Percentiles rank a stretch among this genome's conserved stretches.
Evolutionary conservation across 2,797 vertebrate species (phyloP).

Genomic region (Enteromius argenteus): DNA sequence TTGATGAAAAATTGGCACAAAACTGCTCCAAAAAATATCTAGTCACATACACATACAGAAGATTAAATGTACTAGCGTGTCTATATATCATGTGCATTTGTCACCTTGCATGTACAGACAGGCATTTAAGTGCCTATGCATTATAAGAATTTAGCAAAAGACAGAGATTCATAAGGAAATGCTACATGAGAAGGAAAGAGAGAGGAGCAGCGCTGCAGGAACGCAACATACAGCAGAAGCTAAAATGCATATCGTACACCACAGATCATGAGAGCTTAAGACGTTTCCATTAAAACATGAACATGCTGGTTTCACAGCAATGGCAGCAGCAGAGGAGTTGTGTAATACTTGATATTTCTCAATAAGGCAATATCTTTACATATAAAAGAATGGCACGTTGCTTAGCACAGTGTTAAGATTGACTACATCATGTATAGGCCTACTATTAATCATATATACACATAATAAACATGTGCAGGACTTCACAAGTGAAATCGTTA

Average conservation of each 20-base stretch:
- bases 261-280: conserved; percentile 77
- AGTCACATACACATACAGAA: conserved; percentile 21
- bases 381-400: conserved; percentile 45
- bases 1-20: conserved; percentile 3
- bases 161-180: conserved; percentile 29
- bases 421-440: conserved; percentile 8
- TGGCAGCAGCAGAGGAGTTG: conserved; percentile 62
- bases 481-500: conserved; percentile 25
- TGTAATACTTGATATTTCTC: conserved; percentile 48
- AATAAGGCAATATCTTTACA: conserved; percentile 48
- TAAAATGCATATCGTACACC: conserved; percentile 61
- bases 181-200: conserved; percentile 52
- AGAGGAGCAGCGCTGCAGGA: conserved; percentile 55
- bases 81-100: conserved; percentile 26
- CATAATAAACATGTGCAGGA: conserved; percentile 23
- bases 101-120: conserved; percentile 22
- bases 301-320: conserved; percentile 68
- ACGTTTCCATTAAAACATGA: conserved; percentile 72
- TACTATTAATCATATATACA: conserved; percentile 9
- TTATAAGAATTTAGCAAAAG: conserved; percentile 26
- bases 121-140: background rate
- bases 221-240: conserved; percentile 62
- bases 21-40: conserved; percentile 7
- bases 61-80: conserved; percentile 19
- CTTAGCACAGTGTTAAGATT: conserved; percentile 40